These are phyloP conservation scores for Sinhomidia bicolor DNA, from an alignment of 2,888 invertebrate genomes.

Conservation along the genomic window DNA sequence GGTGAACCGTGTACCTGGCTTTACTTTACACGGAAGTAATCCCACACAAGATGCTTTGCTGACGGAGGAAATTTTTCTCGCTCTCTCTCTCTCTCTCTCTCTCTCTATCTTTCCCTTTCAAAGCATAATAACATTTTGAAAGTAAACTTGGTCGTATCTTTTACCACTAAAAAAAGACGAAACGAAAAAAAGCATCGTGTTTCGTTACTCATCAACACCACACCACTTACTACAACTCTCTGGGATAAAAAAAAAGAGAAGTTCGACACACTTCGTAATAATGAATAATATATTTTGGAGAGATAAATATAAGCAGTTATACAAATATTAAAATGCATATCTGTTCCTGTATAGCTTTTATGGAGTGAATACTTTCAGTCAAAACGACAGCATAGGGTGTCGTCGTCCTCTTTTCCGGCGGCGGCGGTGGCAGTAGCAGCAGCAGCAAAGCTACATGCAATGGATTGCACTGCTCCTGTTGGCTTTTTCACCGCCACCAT, in stretches of 20 bases:
- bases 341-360: background rate
- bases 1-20: background rate
- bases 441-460: no score
- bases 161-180: background rate
- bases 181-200: no score
- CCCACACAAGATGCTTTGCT: no score
- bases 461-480: no score
- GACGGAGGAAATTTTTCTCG: no score
- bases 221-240: no score
- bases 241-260: background rate
- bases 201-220: conserved; percentile 1
- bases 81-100: no score
- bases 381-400: conserved; percentile 36
- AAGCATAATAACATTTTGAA: background rate
- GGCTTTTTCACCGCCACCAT: no score
- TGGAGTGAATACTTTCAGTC: conserved; percentile 3
- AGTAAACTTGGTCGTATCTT: background rate
- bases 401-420: conserved; percentile 2
- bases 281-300: background rate
- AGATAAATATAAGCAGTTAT: background rate
- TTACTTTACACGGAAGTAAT: background rate
- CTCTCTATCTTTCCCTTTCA: background rate
- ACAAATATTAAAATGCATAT: background rate
- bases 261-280: background rate
- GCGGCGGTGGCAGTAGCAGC: no score